Evolutionary conservation across 2,113 vertebrate species (phyloP).

Genomic region (Balaeniceps rex): DNA sequence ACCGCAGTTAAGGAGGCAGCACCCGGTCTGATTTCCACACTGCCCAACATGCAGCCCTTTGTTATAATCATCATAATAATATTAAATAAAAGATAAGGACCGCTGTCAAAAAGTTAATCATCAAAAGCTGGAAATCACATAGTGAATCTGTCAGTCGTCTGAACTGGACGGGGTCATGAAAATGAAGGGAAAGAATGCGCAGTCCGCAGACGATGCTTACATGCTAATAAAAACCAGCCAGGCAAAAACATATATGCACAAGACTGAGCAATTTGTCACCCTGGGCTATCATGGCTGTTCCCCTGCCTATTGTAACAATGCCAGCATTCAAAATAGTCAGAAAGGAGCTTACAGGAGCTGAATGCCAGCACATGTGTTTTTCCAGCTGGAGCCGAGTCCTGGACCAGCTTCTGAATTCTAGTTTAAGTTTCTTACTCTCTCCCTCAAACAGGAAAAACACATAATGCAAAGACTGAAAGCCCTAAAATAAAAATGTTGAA

Average conservation of each 20-base stretch:
- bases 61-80: background rate
- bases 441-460: conserved; percentile 60
- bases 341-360: conserved; percentile 63
- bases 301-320: conserved; percentile 66
- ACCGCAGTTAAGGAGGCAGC: background rate
- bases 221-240: conserved; percentile 64
- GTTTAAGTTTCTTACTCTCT: conserved; percentile 66
- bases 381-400: conserved; percentile 60
- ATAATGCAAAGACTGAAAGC: conserved; percentile 57
- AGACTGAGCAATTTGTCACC: conserved; percentile 66
- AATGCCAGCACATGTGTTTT: conserved; percentile 72
- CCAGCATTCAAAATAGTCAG: conserved; percentile 68
- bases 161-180: background rate
- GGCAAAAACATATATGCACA: conserved; percentile 67
- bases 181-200: conserved; percentile 10
- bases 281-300: conserved; percentile 63
- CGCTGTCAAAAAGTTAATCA: background rate
- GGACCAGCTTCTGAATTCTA: conserved; percentile 62
- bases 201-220: conserved; percentile 23
- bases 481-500: conserved; percentile 63
- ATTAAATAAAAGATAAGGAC: conserved; percentile 45
- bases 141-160: background rate
- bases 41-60: background rate
- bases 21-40: background rate
- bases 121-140: background rate